Conservation (phyloP, 2,113 vertebrate species). For the Condylura cristata region DNA sequence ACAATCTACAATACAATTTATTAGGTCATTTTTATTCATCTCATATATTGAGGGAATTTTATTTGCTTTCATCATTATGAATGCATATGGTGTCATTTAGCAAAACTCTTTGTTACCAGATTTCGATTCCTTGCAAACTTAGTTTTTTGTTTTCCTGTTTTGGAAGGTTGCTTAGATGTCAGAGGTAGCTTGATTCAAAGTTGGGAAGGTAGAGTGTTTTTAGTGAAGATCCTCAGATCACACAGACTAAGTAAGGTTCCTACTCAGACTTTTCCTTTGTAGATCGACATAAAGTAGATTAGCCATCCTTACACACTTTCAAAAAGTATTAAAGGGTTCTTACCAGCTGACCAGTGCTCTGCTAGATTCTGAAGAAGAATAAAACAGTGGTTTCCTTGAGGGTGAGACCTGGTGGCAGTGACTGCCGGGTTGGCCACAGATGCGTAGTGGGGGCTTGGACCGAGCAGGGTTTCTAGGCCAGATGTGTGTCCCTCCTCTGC, state of each 20-base stretch:
- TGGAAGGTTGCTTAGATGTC: not conserved
- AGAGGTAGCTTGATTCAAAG: not conserved
- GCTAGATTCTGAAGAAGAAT: not conserved
- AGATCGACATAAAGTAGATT: not conserved
- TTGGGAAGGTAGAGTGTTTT: not conserved
- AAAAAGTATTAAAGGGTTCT: not conserved
- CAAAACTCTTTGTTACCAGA: not conserved
- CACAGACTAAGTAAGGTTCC: not conserved
- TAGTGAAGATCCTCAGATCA: not conserved
- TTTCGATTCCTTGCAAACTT: constrained; percentile 24
- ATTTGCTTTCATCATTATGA: constrained; percentile 18
- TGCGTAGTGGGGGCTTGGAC: not conserved
- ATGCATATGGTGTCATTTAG: not conserved
- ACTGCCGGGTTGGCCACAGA: not conserved
- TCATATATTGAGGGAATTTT: not conserved
- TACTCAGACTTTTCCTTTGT: not conserved
- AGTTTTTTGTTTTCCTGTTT: not conserved
- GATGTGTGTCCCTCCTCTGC: not conserved
- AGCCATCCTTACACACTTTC: not conserved
- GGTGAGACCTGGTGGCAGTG: not conserved
- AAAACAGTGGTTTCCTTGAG: not conserved
- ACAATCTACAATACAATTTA: not conserved
- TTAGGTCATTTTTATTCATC: not conserved
- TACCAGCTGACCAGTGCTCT: not conserved
- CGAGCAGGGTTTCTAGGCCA: not conserved